A percentile compares a stretch with the other conserved stretches of the same genome.
Conservation (phyloP, 2,888 invertebrate genomes). For the Buathra laborator region DNA sequence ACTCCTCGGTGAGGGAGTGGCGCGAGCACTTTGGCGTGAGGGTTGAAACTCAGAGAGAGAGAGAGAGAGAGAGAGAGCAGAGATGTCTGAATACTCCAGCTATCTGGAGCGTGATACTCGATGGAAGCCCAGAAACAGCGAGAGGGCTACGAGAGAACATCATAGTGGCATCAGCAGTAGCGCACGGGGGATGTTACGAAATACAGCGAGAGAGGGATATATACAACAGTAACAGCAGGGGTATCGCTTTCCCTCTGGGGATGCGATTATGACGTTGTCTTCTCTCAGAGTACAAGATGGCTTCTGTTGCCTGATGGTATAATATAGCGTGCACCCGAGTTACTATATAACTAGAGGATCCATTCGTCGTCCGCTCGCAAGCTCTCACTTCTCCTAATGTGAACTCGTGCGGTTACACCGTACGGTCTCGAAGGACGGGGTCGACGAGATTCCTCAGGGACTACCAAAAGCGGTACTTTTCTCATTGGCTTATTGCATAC, state of each 20-base stretch:
- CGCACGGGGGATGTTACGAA: slow-evolving; percentile 78
- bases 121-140: slow-evolving; percentile 75
- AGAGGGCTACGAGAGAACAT: slow-evolving; percentile 62
- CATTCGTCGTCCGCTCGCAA: slow-evolving; percentile 12
- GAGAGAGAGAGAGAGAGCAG: background rate
- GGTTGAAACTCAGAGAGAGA: slow-evolving; percentile 47
- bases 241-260: slow-evolving; percentile 84
- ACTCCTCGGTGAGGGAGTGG: slow-evolving; percentile 83
- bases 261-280: slow-evolving; percentile 83
- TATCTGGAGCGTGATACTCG: slow-evolving; percentile 75
- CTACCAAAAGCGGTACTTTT: slow-evolving; percentile 8
- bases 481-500: background rate
- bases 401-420: slow-evolving; percentile 10
- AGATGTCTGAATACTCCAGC: slow-evolving; percentile 11
- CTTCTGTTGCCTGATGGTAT: slow-evolving; percentile 41
- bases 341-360: slow-evolving; percentile 32
- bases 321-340: slow-evolving; percentile 24
- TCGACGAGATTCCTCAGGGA: slow-evolving; percentile 34
- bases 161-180: slow-evolving; percentile 59
- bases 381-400: slow-evolving; percentile 31
- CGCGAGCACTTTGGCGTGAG: slow-evolving; percentile 75
- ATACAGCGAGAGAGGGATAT: slow-evolving; percentile 66
- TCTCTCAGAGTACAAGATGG: slow-evolving; percentile 56
- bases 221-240: slow-evolving; percentile 70
- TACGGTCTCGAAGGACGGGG: background rate